phyloP scores from a whole-genome alignment of 1,140 invertebrate species.

The Drosophila lini region DNA sequence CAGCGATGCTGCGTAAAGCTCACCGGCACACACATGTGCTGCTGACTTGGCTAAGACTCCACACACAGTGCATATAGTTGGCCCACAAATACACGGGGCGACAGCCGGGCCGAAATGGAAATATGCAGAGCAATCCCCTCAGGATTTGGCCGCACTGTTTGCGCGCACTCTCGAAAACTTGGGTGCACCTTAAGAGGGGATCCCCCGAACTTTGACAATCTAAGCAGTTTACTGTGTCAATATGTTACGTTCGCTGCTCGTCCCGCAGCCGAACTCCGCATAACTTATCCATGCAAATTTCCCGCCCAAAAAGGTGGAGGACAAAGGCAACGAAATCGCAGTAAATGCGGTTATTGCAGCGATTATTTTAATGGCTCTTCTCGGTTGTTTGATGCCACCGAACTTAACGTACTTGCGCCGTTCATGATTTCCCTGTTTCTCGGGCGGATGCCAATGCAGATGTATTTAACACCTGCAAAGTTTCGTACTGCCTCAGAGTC shows the following conservation, averaged over 20 bases:
- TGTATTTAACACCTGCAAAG: constrained; percentile 60
- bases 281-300: constrained; percentile 82
- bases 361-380: constrained; percentile 81
- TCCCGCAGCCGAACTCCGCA: constrained; percentile 57
- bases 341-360: constrained; percentile 80
- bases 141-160: constrained; percentile 57
- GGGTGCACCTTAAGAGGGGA: constrained; percentile 60
- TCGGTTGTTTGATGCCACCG: constrained; percentile 53
- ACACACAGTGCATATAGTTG: constrained; percentile 34
- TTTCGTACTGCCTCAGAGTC: constrained; percentile 24
- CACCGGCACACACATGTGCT: constrained; percentile 29
- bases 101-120: constrained; percentile 31
- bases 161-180: constrained; percentile 62
- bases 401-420: constrained; percentile 41
- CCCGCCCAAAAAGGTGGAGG: constrained; percentile 59
- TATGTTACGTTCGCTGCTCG: constrained; percentile 72
- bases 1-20: constrained; percentile 41
- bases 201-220: constrained; percentile 78
- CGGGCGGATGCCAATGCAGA: constrained; percentile 38
- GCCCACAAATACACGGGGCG: constrained; percentile 32
- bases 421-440: constrained; percentile 34
- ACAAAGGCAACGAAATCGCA: constrained; percentile 66
- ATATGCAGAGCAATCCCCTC: constrained; percentile 54
- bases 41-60: constrained; percentile 36
- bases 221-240: constrained; percentile 82